These are phyloP conservation scores for Myiozetetes cayanensis DNA, from an alignment of 2,113 vertebrate genomes.

Conservation along the genomic window DNA sequence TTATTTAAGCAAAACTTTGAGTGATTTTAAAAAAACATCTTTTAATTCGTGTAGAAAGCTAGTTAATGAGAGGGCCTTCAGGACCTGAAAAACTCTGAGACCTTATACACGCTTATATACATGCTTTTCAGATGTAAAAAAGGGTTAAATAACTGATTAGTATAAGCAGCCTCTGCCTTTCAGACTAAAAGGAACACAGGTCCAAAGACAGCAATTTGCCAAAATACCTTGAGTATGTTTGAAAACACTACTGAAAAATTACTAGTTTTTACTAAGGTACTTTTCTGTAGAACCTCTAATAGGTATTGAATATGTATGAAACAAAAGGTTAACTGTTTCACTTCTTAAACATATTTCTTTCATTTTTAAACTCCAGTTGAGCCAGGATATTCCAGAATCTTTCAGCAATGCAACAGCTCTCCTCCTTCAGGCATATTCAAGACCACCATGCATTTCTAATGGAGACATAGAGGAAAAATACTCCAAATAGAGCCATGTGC, in stretches of 20 bases:
- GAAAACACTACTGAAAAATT: background rate
- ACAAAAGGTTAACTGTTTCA: background rate
- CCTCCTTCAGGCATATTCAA: background rate
- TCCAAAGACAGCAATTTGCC: background rate
- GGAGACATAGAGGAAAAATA: background rate
- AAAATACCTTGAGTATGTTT: background rate
- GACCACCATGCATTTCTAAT: background rate
- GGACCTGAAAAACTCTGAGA: background rate
- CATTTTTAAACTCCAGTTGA: background rate
- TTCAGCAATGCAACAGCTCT: background rate
- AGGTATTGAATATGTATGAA: background rate
- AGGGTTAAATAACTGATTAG: background rate
- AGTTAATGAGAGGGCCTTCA: constrained; percentile 2
- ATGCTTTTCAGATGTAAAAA: constrained; percentile 29
- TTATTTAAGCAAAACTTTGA: background rate
- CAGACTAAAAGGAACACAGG: background rate
- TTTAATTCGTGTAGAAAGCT: constrained; percentile 21
- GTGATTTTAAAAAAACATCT: background rate
- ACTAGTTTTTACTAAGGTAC: background rate
- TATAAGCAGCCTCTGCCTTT: background rate
- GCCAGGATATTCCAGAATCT: background rate
- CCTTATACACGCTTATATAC: background rate
- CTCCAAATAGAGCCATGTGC: background rate
- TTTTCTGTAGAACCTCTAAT: background rate
- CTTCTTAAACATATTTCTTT: background rate